Percentiles rank a stretch among this genome's conserved stretches.
Conservation (phyloP, 1,140 invertebrate genomes). For the Helicoverpa zea region DNA sequence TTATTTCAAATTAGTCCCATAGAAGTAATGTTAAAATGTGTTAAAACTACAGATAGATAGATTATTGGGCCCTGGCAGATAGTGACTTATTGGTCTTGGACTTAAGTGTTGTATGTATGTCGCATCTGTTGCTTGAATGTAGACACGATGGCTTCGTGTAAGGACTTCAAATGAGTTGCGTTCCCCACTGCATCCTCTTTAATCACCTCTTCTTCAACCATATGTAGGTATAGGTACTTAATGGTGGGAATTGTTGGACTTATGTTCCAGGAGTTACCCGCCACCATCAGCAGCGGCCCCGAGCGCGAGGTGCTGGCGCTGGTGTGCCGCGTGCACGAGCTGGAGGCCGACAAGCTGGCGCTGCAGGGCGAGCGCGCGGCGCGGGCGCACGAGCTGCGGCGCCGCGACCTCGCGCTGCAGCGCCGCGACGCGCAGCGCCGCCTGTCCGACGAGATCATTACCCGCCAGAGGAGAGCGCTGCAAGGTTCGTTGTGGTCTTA, state of each 20-base stretch:
- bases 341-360: slow-evolving; percentile 97
- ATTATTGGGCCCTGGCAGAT: no score
- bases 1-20: no score
- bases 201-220: slow-evolving; percentile 64
- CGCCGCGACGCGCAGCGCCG: slow-evolving; percentile 94
- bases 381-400: slow-evolving; percentile 93
- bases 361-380: slow-evolving; percentile 95
- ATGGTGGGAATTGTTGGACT: no score
- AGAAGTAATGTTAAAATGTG: no score
- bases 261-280: slow-evolving; percentile 91
- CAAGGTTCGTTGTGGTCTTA: slow-evolving; percentile 90
- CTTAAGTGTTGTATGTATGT: no score
- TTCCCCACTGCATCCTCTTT: slow-evolving; percentile 76
- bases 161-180: slow-evolving; percentile 89
- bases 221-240: no score
- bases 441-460: slow-evolving; percentile 97
- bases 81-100: no score
- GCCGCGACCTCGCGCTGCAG: slow-evolving; percentile 93
- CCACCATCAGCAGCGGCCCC: slow-evolving; percentile 93
- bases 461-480: slow-evolving; percentile 94
- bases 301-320: slow-evolving; percentile 94
- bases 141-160: slow-evolving; percentile 94
- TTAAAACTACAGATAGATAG: no score
- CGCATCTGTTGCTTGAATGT: slow-evolving; percentile 97
- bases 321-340: slow-evolving; percentile 95